Conservation (phyloP, 2,888 invertebrate genomes). For the Cordilura impudica region DNA sequence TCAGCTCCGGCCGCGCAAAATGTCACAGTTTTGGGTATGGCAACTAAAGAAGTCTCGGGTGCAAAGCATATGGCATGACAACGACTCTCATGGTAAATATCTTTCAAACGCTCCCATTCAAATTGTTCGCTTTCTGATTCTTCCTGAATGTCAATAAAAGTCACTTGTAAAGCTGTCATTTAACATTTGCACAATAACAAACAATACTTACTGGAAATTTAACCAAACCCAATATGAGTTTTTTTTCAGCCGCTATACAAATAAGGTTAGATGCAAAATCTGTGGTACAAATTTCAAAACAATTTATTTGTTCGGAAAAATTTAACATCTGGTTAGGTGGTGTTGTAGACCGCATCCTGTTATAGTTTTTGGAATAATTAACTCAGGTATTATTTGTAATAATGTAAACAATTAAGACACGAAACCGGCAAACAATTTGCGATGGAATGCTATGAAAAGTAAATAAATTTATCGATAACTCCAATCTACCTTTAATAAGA, state of each 20-base stretch:
- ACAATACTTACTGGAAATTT: conserved; percentile 79
- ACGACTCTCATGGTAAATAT: conserved; percentile 80
- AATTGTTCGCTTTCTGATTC: conserved; percentile 80
- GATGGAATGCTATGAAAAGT: too few relatives aligned
- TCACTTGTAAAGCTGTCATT: background rate
- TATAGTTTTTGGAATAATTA: background rate
- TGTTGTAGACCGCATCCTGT: conserved; percentile 69
- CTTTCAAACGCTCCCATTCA: conserved; percentile 79
- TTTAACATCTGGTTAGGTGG: conserved; percentile 78
- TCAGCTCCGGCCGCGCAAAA: conserved; percentile 80
- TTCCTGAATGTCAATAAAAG: conserved; percentile 70
- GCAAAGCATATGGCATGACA: conserved; percentile 81
- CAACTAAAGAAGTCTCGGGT: conserved; percentile 81
- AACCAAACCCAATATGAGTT: conserved; percentile 80
- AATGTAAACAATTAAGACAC: too few relatives aligned
- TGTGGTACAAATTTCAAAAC: conserved; percentile 81
- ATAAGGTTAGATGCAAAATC: conserved; percentile 83
- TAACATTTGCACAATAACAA: background rate
- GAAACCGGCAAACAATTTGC: background rate
- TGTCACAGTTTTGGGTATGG: conserved; percentile 79
- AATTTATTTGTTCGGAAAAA: conserved; percentile 80
- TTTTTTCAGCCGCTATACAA: conserved; percentile 80
- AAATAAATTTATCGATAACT: background rate
- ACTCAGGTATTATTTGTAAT: too few relatives aligned
- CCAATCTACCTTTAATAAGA: too few relatives aligned